Percentiles rank a stretch among this genome's conserved stretches.
These are phyloP conservation scores for Megathymus violae DNA, from an alignment of 1,140 invertebrate genomes.

Conservation along the genomic window DNA sequence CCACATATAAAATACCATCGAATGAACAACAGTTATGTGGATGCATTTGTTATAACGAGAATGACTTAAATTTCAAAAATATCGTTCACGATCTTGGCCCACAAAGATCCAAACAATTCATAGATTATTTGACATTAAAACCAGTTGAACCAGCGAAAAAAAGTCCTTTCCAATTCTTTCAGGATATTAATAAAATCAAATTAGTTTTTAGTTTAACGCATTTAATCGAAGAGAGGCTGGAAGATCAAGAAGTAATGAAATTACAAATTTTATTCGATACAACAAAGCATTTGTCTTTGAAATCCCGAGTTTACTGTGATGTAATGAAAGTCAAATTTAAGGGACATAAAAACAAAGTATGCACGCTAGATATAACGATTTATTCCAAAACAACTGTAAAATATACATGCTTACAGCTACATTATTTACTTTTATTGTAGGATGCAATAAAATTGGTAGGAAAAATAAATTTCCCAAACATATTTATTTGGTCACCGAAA, in stretches of 20 bases:
- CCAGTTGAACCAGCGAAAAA: conserved; percentile 60
- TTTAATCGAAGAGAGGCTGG: conserved; percentile 59
- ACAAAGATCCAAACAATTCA: conserved; percentile 53
- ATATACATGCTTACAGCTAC: no score
- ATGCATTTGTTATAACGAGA: conserved; percentile 67
- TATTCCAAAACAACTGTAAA: no score
- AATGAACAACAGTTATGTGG: conserved; percentile 64
- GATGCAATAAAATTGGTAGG: conserved; percentile 71
- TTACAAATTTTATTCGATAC: conserved; percentile 74
- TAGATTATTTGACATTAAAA: conserved; percentile 67
- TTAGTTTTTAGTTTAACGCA: conserved; percentile 64
- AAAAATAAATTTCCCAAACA: conserved; percentile 72
- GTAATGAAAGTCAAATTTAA: conserved; percentile 70
- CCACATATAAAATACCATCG: conserved; percentile 58
- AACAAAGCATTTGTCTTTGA: conserved; percentile 65
- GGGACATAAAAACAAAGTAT: conserved; percentile 75
- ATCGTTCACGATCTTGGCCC: conserved; percentile 51
- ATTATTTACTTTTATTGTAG: conserved; percentile 48
- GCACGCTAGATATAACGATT: conserved; percentile 5
- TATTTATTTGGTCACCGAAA: conserved; percentile 61
- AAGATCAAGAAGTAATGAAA: conserved; percentile 76
- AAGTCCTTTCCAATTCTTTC: conserved; percentile 64
- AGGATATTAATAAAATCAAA: conserved; percentile 77
- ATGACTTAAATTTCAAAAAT: conserved; percentile 60
- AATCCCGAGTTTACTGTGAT: conserved; percentile 69